Evolutionary conservation across 2,797 vertebrate species (phyloP), one percentile per base, ranked within the genome.

Genomic region (Potorous gilbertii): DNA sequence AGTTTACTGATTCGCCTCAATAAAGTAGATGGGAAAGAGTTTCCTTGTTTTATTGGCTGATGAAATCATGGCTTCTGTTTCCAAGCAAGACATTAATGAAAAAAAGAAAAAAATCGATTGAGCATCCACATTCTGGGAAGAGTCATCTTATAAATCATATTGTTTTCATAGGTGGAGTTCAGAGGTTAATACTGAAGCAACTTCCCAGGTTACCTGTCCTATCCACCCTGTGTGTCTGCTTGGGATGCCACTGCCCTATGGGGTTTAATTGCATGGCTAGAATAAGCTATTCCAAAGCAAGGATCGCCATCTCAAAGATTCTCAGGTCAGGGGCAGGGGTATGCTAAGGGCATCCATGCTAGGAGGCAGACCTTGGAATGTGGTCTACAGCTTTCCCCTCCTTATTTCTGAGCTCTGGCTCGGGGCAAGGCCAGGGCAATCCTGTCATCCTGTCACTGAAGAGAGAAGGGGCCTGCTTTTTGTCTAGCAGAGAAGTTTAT

Each of bases 91-190:
- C n/a, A 66, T 66, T 18, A n/a, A 66, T n/a, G n/a, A 46, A 46
- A 93, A 89, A 92, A 59, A 92, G 46, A 91, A 92, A 81, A 27
- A 56, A 87, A 74, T 4, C 14, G 14, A 93, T 46, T 46, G 40
- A 55, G 31, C 6, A 74, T 57, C 6, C 59, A 55, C 24, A 56
- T 92, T 93, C 40, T 96, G 5, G 29, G 66, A 87, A 50, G 34
- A 18, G 56, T 54, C 12, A 0, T 6, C 34, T 87, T 74, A 52
- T 40, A n/a, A n/a, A 91, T 50, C 92, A 28, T 57, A 40, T 93
- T 96, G n/a, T 89, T 56, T 95, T 96, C 90, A n/a, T 55, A 29
- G 87, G 91, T 55, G 91, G 57, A 62, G 50, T 89, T 94, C 34
- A 11, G 50, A 34, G 55, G 46, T 5, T 5, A 29, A 27, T 4